A percentile compares a stretch with the other conserved stretches of the same genome.
Evolutionary conservation across 2,888 invertebrate genomes (phyloP).

Genomic region (Ornithoptera priamus): DNA sequence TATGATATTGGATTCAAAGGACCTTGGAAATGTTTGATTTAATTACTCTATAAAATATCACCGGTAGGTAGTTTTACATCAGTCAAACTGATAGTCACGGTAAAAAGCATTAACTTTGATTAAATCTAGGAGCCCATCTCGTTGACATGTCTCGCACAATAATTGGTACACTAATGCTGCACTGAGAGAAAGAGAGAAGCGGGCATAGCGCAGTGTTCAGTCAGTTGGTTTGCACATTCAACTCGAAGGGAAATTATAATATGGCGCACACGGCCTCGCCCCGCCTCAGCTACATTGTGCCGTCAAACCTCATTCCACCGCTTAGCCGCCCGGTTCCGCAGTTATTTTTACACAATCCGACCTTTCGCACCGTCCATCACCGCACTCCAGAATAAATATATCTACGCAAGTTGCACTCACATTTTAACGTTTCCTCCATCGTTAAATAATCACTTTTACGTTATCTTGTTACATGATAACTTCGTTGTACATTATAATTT

Average conservation of each 20-base stretch:
- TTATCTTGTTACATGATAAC: constrained; percentile 27
- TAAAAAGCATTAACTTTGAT: constrained; percentile 1
- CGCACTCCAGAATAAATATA: constrained; percentile 68
- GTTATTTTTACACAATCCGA: constrained; percentile 80
- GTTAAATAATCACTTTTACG: constrained; percentile 49
- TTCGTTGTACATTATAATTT: constrained; percentile 27
- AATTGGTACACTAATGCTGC: constrained; percentile 52
- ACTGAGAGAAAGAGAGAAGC: constrained; percentile 73
- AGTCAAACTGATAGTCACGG: not conserved
- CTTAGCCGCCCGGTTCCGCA: constrained; percentile 78
- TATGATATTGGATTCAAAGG: not conserved
- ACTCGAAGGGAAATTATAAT: constrained; percentile 78
- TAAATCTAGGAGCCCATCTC: constrained; percentile 28
- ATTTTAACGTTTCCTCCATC: constrained; percentile 31
- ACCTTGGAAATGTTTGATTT: not conserved
- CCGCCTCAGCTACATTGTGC: constrained; percentile 78
- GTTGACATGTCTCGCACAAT: constrained; percentile 43
- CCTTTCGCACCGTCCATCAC: constrained; percentile 79
- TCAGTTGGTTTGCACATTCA: constrained; percentile 74
- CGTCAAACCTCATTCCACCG: constrained; percentile 79
- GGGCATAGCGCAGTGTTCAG: constrained; percentile 67
- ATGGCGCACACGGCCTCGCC: constrained; percentile 77
- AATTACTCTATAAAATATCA: not conserved
- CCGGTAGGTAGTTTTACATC: not conserved
- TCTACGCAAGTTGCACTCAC: constrained; percentile 70